phyloP scores from a whole-genome alignment of 2,888 invertebrate species.

The Priocnemis perturbator region DNA sequence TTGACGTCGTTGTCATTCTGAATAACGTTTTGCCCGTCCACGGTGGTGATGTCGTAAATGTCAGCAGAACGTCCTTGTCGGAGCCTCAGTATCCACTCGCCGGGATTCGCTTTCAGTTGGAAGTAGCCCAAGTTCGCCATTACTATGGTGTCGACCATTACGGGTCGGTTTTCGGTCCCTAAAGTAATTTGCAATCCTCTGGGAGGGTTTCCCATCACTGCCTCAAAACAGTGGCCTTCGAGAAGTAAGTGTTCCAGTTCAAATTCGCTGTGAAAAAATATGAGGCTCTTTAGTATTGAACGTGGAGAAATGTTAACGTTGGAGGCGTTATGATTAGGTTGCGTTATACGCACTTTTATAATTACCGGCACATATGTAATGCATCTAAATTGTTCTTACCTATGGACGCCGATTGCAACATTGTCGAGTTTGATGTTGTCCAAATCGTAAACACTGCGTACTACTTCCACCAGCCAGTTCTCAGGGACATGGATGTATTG shows the following conservation, averaged over 20 bases:
- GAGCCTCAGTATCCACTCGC: constrained; percentile 93
- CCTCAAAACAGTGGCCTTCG: constrained; percentile 98
- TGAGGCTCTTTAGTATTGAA: no score
- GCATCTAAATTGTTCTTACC: no score
- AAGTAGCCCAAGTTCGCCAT: constrained; percentile 99
- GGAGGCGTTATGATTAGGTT: no score
- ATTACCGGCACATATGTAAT: no score
- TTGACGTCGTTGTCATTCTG: constrained; percentile 78
- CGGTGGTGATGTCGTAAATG: constrained; percentile 89
- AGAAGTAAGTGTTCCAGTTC: constrained; percentile 95
- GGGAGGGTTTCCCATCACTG: constrained; percentile 92
- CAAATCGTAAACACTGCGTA: constrained; percentile 94
- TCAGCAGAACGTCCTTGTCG: constrained; percentile 96
- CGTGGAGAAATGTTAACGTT: no score
- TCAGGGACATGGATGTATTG: constrained; percentile 93
- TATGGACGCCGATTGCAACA: constrained; percentile 91
- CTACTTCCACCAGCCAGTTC: constrained; percentile 97
- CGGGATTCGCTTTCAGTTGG: constrained; percentile 98
- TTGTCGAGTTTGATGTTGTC: constrained; percentile 97
- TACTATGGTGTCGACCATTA: constrained; percentile 97
- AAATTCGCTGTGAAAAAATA: constrained; percentile 84
- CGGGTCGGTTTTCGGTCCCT: constrained; percentile 87
- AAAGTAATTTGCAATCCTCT: constrained; percentile 97
- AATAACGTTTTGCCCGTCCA: constrained; percentile 77
- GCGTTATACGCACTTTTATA: no score